Evolutionary conservation across 2,888 invertebrate species (phyloP).

Genomic region (Thyatira batis): DNA sequence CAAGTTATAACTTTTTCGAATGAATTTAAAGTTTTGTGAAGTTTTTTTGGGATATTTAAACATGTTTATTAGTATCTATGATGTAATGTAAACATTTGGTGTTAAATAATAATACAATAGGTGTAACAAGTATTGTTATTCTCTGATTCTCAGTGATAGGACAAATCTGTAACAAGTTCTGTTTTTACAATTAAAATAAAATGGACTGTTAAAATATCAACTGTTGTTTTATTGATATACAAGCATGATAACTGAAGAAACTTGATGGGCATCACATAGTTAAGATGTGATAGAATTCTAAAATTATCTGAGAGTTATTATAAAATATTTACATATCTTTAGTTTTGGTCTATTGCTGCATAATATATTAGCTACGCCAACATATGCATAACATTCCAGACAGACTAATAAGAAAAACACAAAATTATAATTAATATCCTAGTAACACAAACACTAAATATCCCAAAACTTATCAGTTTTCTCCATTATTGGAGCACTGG

Average conservation of each 20-base stretch:
- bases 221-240: background rate
- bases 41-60: conserved; percentile 16
- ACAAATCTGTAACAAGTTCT: conserved; percentile 61
- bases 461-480: conserved; percentile 27
- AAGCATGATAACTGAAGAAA: background rate
- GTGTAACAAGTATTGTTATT: conserved; percentile 69
- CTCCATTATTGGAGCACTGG: conserved; percentile 53
- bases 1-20: conserved; percentile 47
- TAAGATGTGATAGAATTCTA: no score
- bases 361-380: no score
- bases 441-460: conserved; percentile 34
- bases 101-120: conserved; percentile 43
- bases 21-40: conserved; percentile 23
- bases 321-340: no score
- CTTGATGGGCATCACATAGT: no score
- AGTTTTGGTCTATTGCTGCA: no score
- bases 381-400: no score
- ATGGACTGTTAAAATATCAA: conserved; percentile 56
- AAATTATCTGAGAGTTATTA: no score
- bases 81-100: conserved; percentile 18
- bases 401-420: no score
- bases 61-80: conserved; percentile 9
- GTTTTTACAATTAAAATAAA: conserved; percentile 77
- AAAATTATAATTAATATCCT: conserved; percentile 21
- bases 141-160: conserved; percentile 57